Percentiles rank a stretch among this genome's conserved stretches.
phyloP scores from a whole-genome alignment of 2,113 vertebrate genomes.

The Centropristis striata region DNA sequence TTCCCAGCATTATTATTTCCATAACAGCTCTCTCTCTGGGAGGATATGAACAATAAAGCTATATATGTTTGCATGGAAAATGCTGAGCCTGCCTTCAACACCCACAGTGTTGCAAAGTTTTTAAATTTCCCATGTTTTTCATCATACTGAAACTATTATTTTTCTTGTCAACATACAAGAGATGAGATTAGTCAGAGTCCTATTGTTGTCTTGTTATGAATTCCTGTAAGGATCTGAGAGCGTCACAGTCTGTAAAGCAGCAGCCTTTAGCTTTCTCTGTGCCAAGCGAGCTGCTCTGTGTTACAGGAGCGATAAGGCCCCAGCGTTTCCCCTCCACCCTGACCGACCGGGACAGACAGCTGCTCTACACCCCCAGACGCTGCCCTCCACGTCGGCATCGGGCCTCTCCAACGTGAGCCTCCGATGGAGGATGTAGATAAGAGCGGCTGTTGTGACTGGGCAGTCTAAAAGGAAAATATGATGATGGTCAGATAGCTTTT shows the following conservation, averaged over 20 bases:
- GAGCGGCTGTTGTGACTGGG: conserved; percentile 68
- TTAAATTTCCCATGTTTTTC: rapidly evolving
- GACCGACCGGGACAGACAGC: conserved; percentile 32
- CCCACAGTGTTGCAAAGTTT: neutral
- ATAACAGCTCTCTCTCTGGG: conserved; percentile 7
- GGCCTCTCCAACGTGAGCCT: conserved; percentile 40
- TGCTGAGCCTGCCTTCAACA: conserved; percentile 9
- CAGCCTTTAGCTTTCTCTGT: conserved; percentile 65
- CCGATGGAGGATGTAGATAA: conserved; percentile 72
- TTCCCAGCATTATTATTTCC: conserved; percentile 17
- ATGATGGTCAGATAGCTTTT: conserved; percentile 29
- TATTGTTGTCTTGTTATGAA: conserved; percentile 44
- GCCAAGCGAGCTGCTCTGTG: conserved; percentile 22
- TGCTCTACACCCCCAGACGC: conserved; percentile 12
- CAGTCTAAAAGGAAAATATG: conserved; percentile 24
- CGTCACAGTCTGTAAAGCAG: conserved; percentile 32
- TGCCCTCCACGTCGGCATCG: conserved; percentile 32
- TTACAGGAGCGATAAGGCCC: conserved; percentile 58
- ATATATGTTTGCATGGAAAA: conserved; percentile 19
- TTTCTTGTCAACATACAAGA: conserved; percentile 16
- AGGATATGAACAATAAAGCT: conserved; percentile 24
- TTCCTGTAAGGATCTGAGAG: conserved; percentile 67
- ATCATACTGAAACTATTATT: conserved; percentile 33
- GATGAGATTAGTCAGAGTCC: conserved; percentile 49
- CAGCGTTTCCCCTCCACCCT: conserved; percentile 56